Conservation (phyloP, 2,113 vertebrate genomes). For the Tragulus kanchil region DNA sequence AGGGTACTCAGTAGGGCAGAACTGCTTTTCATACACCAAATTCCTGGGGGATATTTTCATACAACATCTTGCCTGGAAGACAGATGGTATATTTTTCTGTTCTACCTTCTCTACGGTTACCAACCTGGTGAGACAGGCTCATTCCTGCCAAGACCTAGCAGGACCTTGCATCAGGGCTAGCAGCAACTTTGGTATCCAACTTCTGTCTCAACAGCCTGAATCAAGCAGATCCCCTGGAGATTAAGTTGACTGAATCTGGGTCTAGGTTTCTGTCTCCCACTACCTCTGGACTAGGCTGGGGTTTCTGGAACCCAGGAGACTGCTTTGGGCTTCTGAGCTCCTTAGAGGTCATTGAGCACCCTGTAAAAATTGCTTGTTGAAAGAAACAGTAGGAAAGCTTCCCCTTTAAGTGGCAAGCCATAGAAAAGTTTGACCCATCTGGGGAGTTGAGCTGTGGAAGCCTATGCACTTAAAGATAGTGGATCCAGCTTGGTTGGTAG, state of each 20-base stretch:
- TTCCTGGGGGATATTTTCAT: too few species aligned
- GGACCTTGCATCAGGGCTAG: not conserved
- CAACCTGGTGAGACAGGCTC: not conserved
- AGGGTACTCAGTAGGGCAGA: not conserved
- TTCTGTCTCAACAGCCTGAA: not conserved
- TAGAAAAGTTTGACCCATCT: constrained; percentile 52
- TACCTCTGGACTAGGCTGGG: constrained; percentile 8
- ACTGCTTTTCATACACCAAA: not conserved
- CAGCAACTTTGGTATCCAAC: not conserved
- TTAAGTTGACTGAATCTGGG: not conserved
- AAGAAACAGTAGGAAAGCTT: constrained; percentile 58
- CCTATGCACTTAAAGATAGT: constrained; percentile 14
- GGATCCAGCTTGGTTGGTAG: constrained; percentile 28
- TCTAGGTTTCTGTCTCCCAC: not conserved
- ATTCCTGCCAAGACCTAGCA: not conserved
- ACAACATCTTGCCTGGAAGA: not conserved
- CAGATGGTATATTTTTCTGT: not conserved
- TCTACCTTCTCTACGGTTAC: not conserved
- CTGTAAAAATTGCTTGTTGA: constrained; percentile 67
- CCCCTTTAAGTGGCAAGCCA: constrained; percentile 47
- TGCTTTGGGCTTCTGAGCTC: constrained; percentile 47
- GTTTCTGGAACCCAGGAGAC: constrained; percentile 54
- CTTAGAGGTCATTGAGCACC: constrained; percentile 63
- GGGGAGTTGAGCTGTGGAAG: constrained; percentile 16
- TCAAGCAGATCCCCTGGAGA: not conserved